phyloP scores from a whole-genome alignment of 2,113 vertebrate genomes.

The Microcebus ravelobensis region DNA sequence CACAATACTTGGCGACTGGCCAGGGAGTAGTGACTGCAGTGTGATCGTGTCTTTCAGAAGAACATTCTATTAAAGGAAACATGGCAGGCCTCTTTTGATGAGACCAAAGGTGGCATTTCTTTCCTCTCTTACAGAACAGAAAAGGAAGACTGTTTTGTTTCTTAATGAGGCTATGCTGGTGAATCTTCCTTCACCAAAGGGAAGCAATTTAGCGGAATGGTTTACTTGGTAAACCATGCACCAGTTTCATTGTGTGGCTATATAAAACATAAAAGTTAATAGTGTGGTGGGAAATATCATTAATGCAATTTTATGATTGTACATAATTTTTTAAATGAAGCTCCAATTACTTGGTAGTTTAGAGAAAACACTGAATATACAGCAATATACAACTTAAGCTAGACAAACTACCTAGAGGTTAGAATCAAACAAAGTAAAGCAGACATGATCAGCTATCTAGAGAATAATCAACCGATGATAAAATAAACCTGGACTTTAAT shows the following conservation, averaged over 20 bases:
- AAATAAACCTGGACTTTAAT: constrained; percentile 25
- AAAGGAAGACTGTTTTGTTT: constrained; percentile 33
- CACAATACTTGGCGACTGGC: neutral
- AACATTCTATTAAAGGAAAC: constrained; percentile 35
- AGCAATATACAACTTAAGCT: constrained; percentile 33
- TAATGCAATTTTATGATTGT: constrained; percentile 70
- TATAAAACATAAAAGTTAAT: constrained; percentile 74
- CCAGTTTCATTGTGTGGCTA: neutral
- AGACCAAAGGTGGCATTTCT: constrained; percentile 23
- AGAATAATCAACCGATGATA: neutral
- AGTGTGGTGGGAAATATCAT: constrained; percentile 59
- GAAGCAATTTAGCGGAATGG: constrained; percentile 39
- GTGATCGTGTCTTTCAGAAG: constrained; percentile 2
- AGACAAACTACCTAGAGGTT: neutral
- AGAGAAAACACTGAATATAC: constrained; percentile 54
- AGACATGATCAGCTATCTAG: neutral
- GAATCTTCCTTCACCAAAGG: constrained; percentile 45
- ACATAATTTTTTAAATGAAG: constrained; percentile 76
- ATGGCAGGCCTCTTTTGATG: constrained; percentile 1
- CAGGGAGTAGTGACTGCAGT: neutral
- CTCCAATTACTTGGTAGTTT: constrained; percentile 64
- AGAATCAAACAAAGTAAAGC: constrained; percentile 33
- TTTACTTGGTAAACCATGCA: constrained; percentile 18
- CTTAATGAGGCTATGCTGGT: constrained; percentile 42
- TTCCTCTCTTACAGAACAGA: neutral